phyloP scores from a whole-genome alignment of 2,113 vertebrate species.

The Globicephala melas region DNA sequence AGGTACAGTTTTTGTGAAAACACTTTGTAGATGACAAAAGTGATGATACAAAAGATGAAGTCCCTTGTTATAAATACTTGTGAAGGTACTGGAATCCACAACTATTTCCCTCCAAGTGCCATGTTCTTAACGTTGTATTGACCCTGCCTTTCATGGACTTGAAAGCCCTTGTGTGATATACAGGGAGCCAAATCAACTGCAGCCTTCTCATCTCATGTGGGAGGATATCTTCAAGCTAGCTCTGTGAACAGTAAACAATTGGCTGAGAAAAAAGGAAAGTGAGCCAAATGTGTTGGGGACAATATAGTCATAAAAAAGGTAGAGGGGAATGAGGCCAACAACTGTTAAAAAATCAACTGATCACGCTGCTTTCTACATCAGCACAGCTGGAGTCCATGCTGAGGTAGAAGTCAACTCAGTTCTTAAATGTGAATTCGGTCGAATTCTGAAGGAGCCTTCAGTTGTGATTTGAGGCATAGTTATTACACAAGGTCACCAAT shows the following conservation, averaged over 20 bases:
- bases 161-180: background rate
- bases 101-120: background rate
- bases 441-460: background rate
- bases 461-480: background rate
- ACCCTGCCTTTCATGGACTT: background rate
- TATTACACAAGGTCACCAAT: background rate
- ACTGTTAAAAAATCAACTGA: background rate
- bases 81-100: background rate
- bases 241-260: background rate
- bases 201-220: background rate
- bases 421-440: background rate
- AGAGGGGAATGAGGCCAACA: background rate
- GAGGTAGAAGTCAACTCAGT: background rate
- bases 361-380: background rate
- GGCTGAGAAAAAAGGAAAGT: background rate
- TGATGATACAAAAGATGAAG: background rate
- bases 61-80: background rate
- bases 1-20: background rate
- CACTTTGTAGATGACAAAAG: background rate
- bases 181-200: background rate
- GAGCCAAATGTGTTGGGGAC: background rate
- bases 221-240: background rate
- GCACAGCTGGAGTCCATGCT: background rate
- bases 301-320: background rate
- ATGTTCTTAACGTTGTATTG: background rate